phyloP scores from a whole-genome alignment of 2,888 invertebrate species.

The Tipula helvola region DNA sequence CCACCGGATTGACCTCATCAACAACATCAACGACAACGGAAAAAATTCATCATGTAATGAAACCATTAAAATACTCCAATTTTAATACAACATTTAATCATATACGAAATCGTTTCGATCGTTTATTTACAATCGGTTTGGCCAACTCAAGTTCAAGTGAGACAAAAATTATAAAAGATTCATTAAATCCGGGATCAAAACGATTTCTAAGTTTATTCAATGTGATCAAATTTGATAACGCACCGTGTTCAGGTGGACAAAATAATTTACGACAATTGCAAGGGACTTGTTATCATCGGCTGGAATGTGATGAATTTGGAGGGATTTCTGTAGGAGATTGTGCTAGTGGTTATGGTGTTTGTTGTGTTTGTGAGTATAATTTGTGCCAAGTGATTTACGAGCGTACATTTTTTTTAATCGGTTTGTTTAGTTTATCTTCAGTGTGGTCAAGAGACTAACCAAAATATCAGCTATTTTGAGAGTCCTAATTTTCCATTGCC shows the following conservation, averaged over 20 bases:
- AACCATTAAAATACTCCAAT: background rate
- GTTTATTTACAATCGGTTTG: conserved; percentile 24
- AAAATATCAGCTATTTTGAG: conserved; percentile 57
- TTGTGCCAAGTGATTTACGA: background rate
- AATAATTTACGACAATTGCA: conserved; percentile 42
- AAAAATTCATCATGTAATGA: background rate
- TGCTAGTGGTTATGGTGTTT: conserved; percentile 59
- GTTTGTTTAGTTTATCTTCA: conserved; percentile 23
- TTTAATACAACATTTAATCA: conserved; percentile 11
- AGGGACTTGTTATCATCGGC: conserved; percentile 56
- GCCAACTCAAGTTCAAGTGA: background rate
- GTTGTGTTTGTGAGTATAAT: conserved; percentile 57
- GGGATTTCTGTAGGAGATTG: conserved; percentile 54
- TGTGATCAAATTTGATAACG: conserved; percentile 56
- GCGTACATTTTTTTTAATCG: background rate
- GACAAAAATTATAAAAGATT: background rate
- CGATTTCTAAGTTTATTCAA: conserved; percentile 56
- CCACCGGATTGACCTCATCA: background rate
- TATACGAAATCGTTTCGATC: conserved; percentile 23
- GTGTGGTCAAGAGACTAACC: conserved; percentile 50
- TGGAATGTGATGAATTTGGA: conserved; percentile 49
- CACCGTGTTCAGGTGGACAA: conserved; percentile 38
- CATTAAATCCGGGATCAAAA: conserved; percentile 18
- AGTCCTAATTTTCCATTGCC: conserved; percentile 55
- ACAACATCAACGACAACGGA: background rate